Percentiles rank a stretch among this genome's conserved stretches.
phyloP scores from a whole-genome alignment of 2,113 vertebrate species.

The Scomber japonicus region DNA sequence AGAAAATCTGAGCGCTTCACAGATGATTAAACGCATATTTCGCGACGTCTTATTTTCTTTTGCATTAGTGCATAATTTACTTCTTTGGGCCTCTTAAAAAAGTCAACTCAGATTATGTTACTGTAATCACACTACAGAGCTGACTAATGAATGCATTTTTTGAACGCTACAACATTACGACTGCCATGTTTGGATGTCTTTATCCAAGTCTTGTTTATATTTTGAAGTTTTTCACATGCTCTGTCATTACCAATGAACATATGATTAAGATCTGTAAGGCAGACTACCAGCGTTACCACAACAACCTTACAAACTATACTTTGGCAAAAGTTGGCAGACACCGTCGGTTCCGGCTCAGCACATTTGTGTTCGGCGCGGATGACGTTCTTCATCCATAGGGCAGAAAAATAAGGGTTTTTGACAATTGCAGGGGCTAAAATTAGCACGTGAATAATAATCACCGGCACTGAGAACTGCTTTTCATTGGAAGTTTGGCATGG shows the following conservation, averaged over 20 bases:
- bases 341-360: constrained; percentile 34
- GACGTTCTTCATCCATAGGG: constrained; percentile 42
- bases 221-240: constrained; percentile 32
- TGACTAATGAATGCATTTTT: constrained; percentile 28
- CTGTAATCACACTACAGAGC: constrained; percentile 29
- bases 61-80: not conserved
- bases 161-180: constrained; percentile 3
- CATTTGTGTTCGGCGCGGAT: constrained; percentile 42
- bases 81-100: not conserved
- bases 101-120: constrained; percentile 8
- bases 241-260: constrained; percentile 50
- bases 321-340: constrained; percentile 49
- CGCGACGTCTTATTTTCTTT: not conserved
- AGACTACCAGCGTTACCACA: constrained; percentile 27
- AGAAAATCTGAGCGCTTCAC: not conserved
- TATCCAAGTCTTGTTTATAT: constrained; percentile 28
- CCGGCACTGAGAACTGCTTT: constrained; percentile 57
- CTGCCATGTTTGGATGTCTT: not conserved
- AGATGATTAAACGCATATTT: no score
- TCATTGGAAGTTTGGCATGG: constrained; percentile 66
- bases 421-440: constrained; percentile 70
- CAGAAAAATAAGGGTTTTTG: constrained; percentile 49
- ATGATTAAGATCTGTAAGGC: constrained; percentile 48
- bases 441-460: constrained; percentile 74
- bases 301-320: constrained; percentile 37